A percentile compares a stretch with the other conserved stretches of the same genome.
These are phyloP conservation scores for Anas georgica DNA, from an alignment of 2,797 vertebrate species.

Conservation along the genomic window DNA sequence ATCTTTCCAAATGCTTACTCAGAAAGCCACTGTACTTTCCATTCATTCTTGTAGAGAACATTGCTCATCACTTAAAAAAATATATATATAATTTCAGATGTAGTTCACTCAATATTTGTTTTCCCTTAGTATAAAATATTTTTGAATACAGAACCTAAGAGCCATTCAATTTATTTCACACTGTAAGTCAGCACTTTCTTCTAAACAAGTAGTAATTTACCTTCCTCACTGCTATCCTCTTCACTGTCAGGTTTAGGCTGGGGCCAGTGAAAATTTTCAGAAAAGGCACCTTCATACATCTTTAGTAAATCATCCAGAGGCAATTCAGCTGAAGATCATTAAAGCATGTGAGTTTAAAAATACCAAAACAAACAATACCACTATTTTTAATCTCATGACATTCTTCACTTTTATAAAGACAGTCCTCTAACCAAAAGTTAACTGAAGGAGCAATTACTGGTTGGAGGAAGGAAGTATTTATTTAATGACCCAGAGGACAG, in stretches of 20 bases:
- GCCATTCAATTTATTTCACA: background rate
- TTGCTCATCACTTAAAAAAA: background rate
- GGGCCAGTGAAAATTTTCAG: slow-evolving; percentile 90
- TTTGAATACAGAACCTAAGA: background rate
- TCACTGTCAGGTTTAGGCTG: slow-evolving; percentile 83
- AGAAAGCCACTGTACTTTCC: background rate
- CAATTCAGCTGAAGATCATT: slow-evolving; percentile 84
- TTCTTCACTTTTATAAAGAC: background rate
- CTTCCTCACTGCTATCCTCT: slow-evolving; percentile 82
- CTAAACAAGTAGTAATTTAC: slow-evolving; percentile 38
- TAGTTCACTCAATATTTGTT: background rate
- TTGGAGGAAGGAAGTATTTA: background rate
- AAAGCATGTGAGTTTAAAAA: background rate
- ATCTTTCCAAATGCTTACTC: background rate
- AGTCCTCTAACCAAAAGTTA: background rate
- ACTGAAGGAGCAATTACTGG: background rate
- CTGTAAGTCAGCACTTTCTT: background rate
- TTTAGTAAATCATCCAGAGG: slow-evolving; percentile 89
- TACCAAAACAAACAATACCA: background rate
- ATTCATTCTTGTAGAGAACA: background rate
- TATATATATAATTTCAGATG: background rate
- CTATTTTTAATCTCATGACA: background rate
- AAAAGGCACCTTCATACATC: slow-evolving; percentile 93
- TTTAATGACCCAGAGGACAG: background rate
- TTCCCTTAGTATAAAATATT: background rate